Evolutionary conservation across 2,113 vertebrate genomes (phyloP).

Genomic region (Melozone crissalis): DNA sequence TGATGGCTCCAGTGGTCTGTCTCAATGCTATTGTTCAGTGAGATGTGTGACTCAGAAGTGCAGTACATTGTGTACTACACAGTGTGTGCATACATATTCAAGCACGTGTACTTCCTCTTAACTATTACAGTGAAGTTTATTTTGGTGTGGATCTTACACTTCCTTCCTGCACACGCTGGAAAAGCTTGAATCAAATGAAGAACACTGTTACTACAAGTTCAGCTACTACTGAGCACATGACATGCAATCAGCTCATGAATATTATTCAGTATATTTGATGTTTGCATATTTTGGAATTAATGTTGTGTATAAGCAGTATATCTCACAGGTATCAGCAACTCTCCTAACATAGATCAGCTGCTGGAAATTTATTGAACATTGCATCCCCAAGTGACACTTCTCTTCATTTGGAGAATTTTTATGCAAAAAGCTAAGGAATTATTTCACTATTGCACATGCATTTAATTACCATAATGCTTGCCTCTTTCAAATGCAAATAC

Average conservation of each 20-base stretch:
- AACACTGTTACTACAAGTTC: not conserved
- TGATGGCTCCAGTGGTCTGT: not conserved
- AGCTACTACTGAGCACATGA: not conserved
- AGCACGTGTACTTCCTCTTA: not conserved
- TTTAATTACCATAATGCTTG: not conserved
- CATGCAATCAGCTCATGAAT: not conserved
- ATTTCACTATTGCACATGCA: not conserved
- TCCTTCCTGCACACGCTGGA: not conserved
- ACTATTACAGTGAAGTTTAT: not conserved
- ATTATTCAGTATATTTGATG: not conserved
- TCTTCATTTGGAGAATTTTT: not conserved
- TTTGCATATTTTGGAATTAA: conserved; percentile 8
- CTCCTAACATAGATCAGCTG: not conserved
- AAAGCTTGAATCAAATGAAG: not conserved
- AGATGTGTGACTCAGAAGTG: not conserved
- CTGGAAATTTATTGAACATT: not conserved
- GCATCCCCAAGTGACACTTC: not conserved
- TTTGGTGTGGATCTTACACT: not conserved
- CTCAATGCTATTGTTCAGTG: not conserved
- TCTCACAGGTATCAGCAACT: not conserved
- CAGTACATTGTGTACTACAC: not conserved
- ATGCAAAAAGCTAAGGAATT: conserved; percentile 2
- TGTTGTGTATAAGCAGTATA: not conserved
- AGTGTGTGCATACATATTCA: not conserved
- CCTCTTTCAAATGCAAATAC: conserved; percentile 17